phyloP scores from a whole-genome alignment of 2,113 vertebrate species.

The Entelurus aequoreus region DNA sequence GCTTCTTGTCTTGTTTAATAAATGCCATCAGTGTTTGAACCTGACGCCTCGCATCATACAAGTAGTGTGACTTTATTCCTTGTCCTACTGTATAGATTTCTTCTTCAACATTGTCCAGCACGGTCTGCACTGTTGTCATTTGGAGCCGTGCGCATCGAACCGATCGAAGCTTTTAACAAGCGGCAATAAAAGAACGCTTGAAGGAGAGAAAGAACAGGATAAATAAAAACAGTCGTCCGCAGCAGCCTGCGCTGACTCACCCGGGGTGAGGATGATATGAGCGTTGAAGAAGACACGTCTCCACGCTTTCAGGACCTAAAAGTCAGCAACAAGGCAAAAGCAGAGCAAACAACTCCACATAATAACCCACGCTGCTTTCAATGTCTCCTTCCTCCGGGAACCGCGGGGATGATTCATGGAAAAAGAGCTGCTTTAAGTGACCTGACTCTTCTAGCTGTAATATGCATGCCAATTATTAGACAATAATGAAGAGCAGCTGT shows the following conservation, averaged over 20 bases:
- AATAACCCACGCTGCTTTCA: constrained; percentile 20
- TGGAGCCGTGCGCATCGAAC: constrained; percentile 7
- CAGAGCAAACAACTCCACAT: constrained; percentile 16
- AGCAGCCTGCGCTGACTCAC: constrained; percentile 42
- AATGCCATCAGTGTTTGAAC: no score
- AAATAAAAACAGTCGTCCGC: constrained; percentile 30
- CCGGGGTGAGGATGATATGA: constrained; percentile 44
- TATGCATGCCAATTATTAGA: constrained; percentile 1
- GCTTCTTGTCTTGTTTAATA: no score
- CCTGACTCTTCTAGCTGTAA: not conserved
- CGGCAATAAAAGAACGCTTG: constrained; percentile 15
- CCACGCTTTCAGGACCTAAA: constrained; percentile 26
- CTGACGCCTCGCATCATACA: no score
- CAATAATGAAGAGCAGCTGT: not conserved
- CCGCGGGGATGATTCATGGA: not conserved
- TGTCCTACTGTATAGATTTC: not conserved
- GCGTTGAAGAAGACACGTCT: constrained; percentile 34
- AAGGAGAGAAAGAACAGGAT: constrained; percentile 13
- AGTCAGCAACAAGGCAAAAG: constrained; percentile 24
- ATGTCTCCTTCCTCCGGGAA: constrained; percentile 13
- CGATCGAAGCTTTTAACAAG: constrained; percentile 37
- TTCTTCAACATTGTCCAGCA: not conserved
- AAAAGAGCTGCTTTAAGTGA: constrained; percentile 5
- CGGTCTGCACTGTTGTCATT: constrained; percentile 11
- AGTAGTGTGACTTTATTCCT: no score